Conservation (phyloP, 2,797 vertebrate species). For the Sphaeramia orbicularis region DNA sequence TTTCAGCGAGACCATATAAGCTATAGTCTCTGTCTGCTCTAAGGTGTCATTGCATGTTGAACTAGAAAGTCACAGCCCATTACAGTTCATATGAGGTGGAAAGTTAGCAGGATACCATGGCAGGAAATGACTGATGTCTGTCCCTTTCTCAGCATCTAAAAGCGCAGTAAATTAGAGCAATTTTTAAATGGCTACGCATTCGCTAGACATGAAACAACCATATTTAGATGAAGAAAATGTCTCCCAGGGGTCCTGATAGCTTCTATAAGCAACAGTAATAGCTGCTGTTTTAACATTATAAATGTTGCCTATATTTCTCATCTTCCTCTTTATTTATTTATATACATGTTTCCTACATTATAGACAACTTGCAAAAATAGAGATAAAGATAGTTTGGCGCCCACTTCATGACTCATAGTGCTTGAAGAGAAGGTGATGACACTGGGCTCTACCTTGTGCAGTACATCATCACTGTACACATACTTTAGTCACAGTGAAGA, state of each 20-base stretch:
- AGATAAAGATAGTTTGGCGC: conserved; percentile 55
- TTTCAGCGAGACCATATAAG: conserved; percentile 32
- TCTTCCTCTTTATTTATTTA: conserved; percentile 46
- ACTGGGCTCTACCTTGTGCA: conserved; percentile 57
- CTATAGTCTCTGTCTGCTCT: conserved; percentile 41
- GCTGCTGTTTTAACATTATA: conserved; percentile 25
- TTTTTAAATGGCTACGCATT: conserved; percentile 50
- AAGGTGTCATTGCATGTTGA: conserved; percentile 67
- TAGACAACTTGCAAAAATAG: conserved; percentile 68
- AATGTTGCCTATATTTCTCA: conserved; percentile 18
- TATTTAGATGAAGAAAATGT: conserved; percentile 43
- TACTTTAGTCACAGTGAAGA: conserved; percentile 48
- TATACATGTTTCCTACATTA: conserved; percentile 52
- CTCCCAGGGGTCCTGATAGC: conserved; percentile 19
- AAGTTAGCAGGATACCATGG: conserved; percentile 64
- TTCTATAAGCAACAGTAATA: not conserved
- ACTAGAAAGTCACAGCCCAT: conserved; percentile 71
- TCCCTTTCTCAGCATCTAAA: conserved; percentile 59
- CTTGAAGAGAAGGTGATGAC: conserved; percentile 65
- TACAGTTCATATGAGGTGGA: conserved; percentile 75
- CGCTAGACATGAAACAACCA: conserved; percentile 47
- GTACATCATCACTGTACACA: conserved; percentile 67
- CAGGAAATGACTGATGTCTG: conserved; percentile 69
- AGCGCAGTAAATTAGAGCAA: conserved; percentile 60
- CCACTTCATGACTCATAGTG: conserved; percentile 73